These are phyloP conservation scores for Halcyon chelicuti DNA, from an alignment of 2,797 vertebrate species.

Conservation along the genomic window DNA sequence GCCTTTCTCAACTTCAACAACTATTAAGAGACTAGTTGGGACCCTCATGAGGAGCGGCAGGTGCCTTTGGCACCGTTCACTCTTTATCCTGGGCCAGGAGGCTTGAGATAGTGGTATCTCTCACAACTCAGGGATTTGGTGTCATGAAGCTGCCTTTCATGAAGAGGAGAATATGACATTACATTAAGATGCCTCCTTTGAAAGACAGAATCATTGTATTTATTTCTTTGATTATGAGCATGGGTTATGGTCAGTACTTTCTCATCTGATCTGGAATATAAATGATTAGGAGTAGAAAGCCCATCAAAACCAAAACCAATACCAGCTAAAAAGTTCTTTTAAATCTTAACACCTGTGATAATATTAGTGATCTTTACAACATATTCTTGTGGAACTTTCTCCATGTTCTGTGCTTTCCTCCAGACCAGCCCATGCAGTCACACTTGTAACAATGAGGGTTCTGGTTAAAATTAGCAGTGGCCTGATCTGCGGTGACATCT, in stretches of 20 bases:
- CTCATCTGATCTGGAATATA: neutral
- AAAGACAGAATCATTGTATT: neutral
- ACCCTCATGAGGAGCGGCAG: neutral
- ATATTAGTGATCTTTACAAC: neutral
- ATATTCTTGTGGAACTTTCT: neutral
- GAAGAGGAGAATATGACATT: neutral
- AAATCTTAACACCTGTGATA: neutral
- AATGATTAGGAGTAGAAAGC: neutral
- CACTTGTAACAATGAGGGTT: neutral
- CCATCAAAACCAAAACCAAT: neutral
- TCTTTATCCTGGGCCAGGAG: neutral
- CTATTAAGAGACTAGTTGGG: neutral
- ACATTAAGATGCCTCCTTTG: neutral
- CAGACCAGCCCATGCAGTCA: neutral
- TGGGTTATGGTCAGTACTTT: neutral
- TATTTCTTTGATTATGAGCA: neutral
- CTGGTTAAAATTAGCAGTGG: neutral
- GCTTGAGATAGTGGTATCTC: fast-evolving
- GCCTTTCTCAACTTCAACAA: neutral
- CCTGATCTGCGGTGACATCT: neutral
- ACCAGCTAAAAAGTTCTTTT: neutral
- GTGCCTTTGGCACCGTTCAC: neutral
- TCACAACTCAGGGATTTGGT: neutral
- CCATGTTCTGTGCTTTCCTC: fast-evolving
- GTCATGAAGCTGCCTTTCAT: fast-evolving